These are phyloP conservation scores for Halocynthia aurantium DNA, from an alignment of 23 tunicate genomes.

Conservation along the genomic window DNA sequence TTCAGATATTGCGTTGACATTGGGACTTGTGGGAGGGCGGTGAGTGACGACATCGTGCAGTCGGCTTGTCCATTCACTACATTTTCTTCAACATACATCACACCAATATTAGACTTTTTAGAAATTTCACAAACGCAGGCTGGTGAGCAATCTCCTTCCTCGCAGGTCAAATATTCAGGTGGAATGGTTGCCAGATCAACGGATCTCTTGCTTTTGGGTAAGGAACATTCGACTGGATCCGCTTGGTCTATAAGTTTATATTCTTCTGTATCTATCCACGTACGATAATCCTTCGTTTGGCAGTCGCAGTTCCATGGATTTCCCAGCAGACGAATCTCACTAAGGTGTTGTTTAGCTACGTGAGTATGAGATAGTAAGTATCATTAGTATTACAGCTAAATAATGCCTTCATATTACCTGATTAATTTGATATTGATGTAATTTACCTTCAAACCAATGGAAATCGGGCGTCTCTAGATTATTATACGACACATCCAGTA, in stretches of 20 bases:
- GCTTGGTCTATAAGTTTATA: slow-evolving; percentile 4
- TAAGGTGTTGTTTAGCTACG: not conserved
- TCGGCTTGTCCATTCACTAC: not conserved
- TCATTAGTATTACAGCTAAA: not conserved
- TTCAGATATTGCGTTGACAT: slow-evolving; percentile 10
- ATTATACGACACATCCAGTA: slow-evolving; percentile 12
- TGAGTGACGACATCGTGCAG: slow-evolving; percentile 8
- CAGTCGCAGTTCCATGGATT: slow-evolving; percentile 38
- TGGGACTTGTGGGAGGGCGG: slow-evolving; percentile 11
- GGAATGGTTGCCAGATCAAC: not conserved
- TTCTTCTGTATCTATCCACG: slow-evolving; percentile 15
- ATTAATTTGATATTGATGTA: not conserved
- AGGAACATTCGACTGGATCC: slow-evolving; percentile 10
- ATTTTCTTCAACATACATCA: not conserved
- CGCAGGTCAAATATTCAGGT: slow-evolving; percentile 14
- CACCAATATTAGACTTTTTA: not conserved
- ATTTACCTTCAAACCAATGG: slow-evolving; percentile 16
- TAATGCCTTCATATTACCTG: too few relatives aligned
- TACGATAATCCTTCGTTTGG: slow-evolving; percentile 3
- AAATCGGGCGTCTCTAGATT: slow-evolving; percentile 3
- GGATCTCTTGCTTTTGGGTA: not conserved
- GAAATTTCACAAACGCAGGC: slow-evolving; percentile 14
- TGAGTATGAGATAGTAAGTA: not conserved
- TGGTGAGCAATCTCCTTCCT: slow-evolving; percentile 5
- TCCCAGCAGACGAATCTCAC: not conserved